These are phyloP conservation scores for Myotis vivesi DNA, from an alignment of 2,797 vertebrate genomes.

Conservation along the genomic window DNA sequence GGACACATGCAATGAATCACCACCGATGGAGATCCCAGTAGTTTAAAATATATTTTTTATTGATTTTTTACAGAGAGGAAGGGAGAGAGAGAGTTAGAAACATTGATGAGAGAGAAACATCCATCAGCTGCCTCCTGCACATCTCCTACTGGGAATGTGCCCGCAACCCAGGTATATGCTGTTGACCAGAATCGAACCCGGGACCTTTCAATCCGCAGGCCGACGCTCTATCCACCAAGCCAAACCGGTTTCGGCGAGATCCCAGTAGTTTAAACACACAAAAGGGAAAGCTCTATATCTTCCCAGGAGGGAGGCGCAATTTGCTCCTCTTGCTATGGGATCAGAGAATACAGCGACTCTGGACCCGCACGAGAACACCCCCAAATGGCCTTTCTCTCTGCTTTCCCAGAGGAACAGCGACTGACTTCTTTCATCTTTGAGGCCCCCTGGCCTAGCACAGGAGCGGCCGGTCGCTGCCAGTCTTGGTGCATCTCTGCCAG, in stretches of 20 bases:
- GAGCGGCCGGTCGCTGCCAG: not conserved
- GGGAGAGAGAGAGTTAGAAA: too few relatives aligned
- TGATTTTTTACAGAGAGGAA: too few relatives aligned
- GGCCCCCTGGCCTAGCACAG: too few relatives aligned
- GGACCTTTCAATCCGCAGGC: too few relatives aligned
- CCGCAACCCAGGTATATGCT: too few relatives aligned
- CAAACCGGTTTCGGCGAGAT: not conserved
- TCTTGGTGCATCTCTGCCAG: not conserved
- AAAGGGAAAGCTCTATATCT: not conserved
- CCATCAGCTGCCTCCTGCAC: too few relatives aligned
- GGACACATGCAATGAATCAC: not conserved
- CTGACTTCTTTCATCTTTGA: not conserved
- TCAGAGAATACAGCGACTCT: not conserved
- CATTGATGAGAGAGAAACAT: too few relatives aligned
- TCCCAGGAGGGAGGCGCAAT: too few relatives aligned
- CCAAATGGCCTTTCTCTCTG: not conserved
- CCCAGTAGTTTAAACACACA: not conserved
- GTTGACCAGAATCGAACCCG: too few relatives aligned
- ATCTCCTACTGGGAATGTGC: too few relatives aligned
- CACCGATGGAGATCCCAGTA: not conserved
- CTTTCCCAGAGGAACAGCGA: not conserved
- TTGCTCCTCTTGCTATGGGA: too few relatives aligned
- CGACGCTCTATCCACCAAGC: too few relatives aligned
- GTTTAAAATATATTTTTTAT: not conserved
- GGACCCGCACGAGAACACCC: not conserved